Evolutionary conservation across 2,888 invertebrate genomes (phyloP), one percentile per base, ranked within the genome.

Genomic region (Philereme transversata): DNA sequence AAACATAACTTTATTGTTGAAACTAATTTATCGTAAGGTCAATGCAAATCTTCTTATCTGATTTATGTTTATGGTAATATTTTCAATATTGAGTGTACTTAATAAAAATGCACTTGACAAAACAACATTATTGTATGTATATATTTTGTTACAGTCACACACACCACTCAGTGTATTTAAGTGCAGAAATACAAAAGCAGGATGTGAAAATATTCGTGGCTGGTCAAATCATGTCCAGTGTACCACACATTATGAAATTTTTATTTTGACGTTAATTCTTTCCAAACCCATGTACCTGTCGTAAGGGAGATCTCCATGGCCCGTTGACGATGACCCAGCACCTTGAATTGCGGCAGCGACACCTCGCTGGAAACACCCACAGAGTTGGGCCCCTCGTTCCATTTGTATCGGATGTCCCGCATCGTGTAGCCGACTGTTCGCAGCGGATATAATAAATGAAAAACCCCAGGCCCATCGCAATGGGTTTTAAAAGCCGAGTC

Each of bases 271-370:
- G 73, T 79, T 90, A 93, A 44, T 43, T 54, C 56, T 82, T 83
- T 79, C 76, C 76, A 69, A 77, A 76, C 78, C 79, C 73, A 80
- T 74, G 92, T 97, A 98, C 98, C 98, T 96, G 98, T 98, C 90
- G 97, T 97, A 87, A 98, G 96, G 93, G 97, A 97, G 95, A 98
- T 97, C 94, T 97, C 97, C 96, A 97, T 97, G 85, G 97, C 97
- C 88, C 97, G 96, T 94, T 98, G 98, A 83, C 97, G 96, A 94
- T 98, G 97, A 86, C 98, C 98, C 93, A 98, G 96, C 93, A 98
- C 98, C 95, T 98, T 97, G 96, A 98, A 98, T 94, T 98, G 98
- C 93, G 98, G 98, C 92, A 98, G 96, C 86, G 97, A 97, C 93
- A 98, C 97, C 94, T 98, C 97, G 93, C 96, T 96, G 93, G 97